Percentiles rank a stretch among this genome's conserved stretches.
These are phyloP conservation scores for Ameiurus melas DNA, from an alignment of 2,113 vertebrate species.

Conservation along the genomic window DNA sequence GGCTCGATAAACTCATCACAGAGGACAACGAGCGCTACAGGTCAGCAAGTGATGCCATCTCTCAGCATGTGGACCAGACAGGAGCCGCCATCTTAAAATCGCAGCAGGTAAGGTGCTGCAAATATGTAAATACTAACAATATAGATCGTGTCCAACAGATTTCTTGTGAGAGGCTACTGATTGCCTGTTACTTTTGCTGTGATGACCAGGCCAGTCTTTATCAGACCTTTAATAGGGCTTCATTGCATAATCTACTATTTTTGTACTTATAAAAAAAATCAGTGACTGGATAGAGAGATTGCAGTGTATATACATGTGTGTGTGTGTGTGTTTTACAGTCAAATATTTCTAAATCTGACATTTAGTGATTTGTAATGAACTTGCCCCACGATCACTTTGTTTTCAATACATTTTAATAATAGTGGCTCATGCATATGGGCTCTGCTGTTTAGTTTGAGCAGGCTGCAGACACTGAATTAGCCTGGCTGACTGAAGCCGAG, in stretches of 20 bases:
- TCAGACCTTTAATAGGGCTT: constrained; percentile 38
- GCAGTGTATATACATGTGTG: too few relatives aligned
- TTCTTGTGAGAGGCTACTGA: background rate
- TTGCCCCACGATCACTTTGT: background rate
- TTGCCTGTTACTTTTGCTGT: constrained; percentile 24
- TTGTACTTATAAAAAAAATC: too few relatives aligned
- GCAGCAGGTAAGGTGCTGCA: constrained; percentile 82
- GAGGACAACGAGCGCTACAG: constrained; percentile 89
- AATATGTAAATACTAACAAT: background rate
- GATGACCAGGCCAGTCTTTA: constrained; percentile 17
- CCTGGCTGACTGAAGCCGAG: constrained; percentile 88
- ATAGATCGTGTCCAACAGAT: background rate
- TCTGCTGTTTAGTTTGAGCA: constrained; percentile 87
- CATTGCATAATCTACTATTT: background rate
- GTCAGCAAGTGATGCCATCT: constrained; percentile 76
- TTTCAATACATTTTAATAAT: background rate
- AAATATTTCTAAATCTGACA: background rate
- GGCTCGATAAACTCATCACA: constrained; percentile 86
- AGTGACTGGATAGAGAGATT: background rate
- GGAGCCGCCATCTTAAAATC: constrained; percentile 87
- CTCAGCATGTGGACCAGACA: constrained; percentile 86
- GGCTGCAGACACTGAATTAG: constrained; percentile 84
- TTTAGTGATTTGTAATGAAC: background rate
- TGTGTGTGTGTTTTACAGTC: background rate
- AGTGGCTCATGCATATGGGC: background rate